These are phyloP conservation scores for Anagyrus pseudococci DNA, from an alignment of 2,888 invertebrate species.

Conservation along the genomic window DNA sequence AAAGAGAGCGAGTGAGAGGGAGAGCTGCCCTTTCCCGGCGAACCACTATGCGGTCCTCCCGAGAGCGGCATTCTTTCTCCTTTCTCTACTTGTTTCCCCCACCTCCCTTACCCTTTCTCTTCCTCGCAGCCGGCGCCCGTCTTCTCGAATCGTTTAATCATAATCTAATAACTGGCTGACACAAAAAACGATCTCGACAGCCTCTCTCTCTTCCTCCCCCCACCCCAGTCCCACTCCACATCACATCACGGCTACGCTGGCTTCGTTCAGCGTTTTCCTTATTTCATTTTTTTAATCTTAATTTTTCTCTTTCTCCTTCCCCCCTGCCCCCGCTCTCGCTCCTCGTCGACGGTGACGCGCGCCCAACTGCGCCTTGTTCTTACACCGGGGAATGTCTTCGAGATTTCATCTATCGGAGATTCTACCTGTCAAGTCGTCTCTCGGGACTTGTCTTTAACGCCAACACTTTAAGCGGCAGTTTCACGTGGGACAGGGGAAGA, in stretches of 20 bases:
- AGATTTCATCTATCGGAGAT: conserved; percentile 55
- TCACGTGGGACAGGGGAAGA: not conserved
- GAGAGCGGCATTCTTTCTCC: not conserved
- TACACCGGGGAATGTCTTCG: conserved; percentile 32
- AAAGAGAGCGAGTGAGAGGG: not conserved
- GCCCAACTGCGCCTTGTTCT: conserved; percentile 28
- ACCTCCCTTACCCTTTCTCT: not conserved
- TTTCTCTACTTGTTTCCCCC: not conserved
- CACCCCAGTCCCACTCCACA: too few species aligned
- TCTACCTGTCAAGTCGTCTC: conserved; percentile 50
- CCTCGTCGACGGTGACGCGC: not conserved
- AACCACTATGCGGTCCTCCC: not conserved
- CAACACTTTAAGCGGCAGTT: conserved; percentile 31
- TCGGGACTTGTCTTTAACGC: conserved; percentile 27
- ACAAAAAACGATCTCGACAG: conserved; percentile 55
- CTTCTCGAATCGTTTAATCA: conserved; percentile 58
- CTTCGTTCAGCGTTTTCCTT: too few species aligned
- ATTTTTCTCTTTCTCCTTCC: too few species aligned
- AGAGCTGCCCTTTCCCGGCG: not conserved
- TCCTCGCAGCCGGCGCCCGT: not conserved
- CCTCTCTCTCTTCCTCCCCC: not conserved
- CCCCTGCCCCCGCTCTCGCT: not conserved
- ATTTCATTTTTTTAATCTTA: too few species aligned
- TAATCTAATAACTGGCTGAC: conserved; percentile 62
- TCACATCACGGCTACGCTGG: too few species aligned